phyloP scores from a whole-genome alignment of 92 coral and sea anemone species.

The Zoanthus solanderi region DNA sequence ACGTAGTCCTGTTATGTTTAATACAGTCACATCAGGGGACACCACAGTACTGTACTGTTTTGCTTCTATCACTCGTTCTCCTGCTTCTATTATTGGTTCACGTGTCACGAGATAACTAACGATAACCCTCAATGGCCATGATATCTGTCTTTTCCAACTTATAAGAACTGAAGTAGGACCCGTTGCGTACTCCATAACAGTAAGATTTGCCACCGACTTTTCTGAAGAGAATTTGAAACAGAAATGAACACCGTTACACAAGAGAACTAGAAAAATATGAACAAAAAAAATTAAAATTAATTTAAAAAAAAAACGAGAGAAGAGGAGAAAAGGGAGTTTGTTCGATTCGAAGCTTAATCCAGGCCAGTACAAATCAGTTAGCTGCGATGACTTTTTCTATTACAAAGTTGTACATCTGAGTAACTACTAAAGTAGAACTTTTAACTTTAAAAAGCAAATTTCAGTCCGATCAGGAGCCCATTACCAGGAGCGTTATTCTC shows the following conservation, averaged over 20 bases:
- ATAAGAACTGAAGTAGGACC: constrained; percentile 3
- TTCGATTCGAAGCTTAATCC: no score
- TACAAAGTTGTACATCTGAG: no score
- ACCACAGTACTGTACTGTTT: not conserved
- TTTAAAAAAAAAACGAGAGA: no score
- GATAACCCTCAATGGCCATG: not conserved
- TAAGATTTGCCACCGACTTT: constrained; percentile 3
- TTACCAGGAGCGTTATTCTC: no score
- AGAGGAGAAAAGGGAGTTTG: no score
- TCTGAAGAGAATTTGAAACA: not conserved
- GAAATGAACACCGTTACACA: not conserved
- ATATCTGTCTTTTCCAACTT: not conserved
- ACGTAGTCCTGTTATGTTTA: constrained; percentile 5
- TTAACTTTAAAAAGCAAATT: no score
- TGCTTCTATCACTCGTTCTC: not conserved
- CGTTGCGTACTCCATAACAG: not conserved
- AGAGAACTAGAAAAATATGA: no score
- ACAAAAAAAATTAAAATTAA: no score
- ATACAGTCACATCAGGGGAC: not conserved
- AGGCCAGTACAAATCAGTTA: no score
- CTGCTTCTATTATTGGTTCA: not conserved
- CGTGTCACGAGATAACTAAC: constrained; percentile 11
- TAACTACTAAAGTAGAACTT: no score
- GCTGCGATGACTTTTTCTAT: no score
- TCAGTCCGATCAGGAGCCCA: no score